These are phyloP conservation scores for Smittia aterrima DNA, from an alignment of 2,888 invertebrate species.

Conservation along the genomic window DNA sequence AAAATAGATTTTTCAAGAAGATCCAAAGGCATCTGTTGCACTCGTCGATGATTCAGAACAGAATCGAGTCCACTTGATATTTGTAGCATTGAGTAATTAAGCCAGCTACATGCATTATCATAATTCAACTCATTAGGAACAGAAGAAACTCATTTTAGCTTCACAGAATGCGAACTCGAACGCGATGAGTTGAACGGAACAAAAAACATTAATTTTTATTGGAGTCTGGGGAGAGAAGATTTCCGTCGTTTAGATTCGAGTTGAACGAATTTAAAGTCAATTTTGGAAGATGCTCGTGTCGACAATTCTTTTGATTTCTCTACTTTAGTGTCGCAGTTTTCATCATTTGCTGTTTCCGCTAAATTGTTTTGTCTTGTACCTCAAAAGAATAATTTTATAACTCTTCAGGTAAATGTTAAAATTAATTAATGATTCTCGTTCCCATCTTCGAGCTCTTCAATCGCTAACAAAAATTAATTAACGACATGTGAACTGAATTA, in stretches of 20 bases:
- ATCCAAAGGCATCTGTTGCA: background rate
- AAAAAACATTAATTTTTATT: background rate
- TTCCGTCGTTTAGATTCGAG: background rate
- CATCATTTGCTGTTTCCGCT: background rate
- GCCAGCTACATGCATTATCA: conserved; percentile 6
- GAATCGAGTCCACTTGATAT: background rate
- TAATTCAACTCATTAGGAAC: background rate
- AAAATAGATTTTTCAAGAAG: no score
- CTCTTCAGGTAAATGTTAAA: no score
- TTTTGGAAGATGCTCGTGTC: background rate
- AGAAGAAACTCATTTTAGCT: background rate
- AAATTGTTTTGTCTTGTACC: background rate
- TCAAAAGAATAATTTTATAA: no score
- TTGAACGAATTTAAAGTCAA: background rate
- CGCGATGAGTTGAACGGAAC: background rate
- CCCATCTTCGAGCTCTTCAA: no score
- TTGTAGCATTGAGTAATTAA: background rate
- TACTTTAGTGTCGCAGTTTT: background rate
- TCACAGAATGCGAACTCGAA: background rate
- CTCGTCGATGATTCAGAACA: background rate
- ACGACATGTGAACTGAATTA: background rate
- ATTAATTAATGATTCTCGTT: no score
- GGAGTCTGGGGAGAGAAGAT: conserved; percentile 3
- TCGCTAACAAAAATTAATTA: background rate
- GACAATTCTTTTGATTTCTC: background rate